phyloP scores from a whole-genome alignment of 2,113 vertebrate species.

The Nibea albiflora region DNA sequence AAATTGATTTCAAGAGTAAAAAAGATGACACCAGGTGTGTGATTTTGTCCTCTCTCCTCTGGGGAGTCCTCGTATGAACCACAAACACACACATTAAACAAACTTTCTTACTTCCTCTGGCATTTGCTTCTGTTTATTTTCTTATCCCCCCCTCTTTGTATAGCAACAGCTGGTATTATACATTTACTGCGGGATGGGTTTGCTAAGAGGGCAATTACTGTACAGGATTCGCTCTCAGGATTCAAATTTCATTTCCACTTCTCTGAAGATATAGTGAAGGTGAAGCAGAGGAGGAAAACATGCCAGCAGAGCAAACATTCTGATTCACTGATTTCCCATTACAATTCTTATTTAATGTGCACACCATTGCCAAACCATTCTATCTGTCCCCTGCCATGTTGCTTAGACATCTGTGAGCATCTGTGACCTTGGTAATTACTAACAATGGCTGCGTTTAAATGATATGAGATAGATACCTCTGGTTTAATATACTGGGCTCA shows the following conservation, averaged over 20 bases:
- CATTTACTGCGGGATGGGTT: constrained; percentile 25
- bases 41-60: background rate
- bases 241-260: constrained; percentile 42
- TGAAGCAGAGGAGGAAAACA: constrained; percentile 14
- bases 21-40: background rate
- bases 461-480: background rate
- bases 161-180: constrained; percentile 45
- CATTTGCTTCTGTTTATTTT: background rate
- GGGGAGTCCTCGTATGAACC: constrained; percentile 22
- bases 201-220: constrained; percentile 41
- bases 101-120: background rate
- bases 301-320: constrained; percentile 17
- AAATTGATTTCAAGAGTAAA: constrained; percentile 6
- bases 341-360: constrained; percentile 14
- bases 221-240: constrained; percentile 35
- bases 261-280: constrained; percentile 14
- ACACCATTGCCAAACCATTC: background rate
- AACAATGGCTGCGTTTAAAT: background rate
- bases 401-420: background rate
- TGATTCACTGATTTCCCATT: constrained; percentile 20
- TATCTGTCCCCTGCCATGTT: background rate
- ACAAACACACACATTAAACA: background rate
- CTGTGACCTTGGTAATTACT: background rate
- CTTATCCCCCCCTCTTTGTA: constrained; percentile 6
- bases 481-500: background rate